Evolutionary conservation across 2,797 vertebrate species (phyloP), one percentile per base, ranked within the genome.

Genomic region (Cirrhinus mrigala): DNA sequence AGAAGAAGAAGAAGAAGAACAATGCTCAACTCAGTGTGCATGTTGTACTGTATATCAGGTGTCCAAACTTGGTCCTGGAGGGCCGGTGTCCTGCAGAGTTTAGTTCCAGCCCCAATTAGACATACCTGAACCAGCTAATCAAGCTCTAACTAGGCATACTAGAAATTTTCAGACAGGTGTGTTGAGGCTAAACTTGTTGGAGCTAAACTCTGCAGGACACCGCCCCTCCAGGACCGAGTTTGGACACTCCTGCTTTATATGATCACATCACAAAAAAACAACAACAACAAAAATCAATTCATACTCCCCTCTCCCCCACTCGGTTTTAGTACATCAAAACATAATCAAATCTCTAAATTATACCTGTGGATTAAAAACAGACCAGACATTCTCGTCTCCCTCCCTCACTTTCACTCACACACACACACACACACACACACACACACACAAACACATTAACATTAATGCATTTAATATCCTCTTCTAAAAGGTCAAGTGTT

Each of bases 401-500:
- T 37, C 62, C 3, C 9, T 27, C 24, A 0, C 64, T 18, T 6
- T 6, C 40, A 5, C 40, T 7, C 4, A 27, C n/a, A 60, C 22
- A 11, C 52, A 2, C 29, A 20, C 20, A 15, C 40, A 3, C 22
- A 44, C 68, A 15, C 20, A 16, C 40, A 71, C 1, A 20, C n/a
- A 75, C 56, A 37, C 16, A 54, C 29, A 74, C 22, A 74, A 75
- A 86, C 27, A 52, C 68, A 71, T 46, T 77, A 91, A 90, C 91
- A 90, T 85, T 79, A 88, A 92, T 90, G 85, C 88, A 86, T 90
- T 91, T 91, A 90, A 93, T 90, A 89, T 88, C 89, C 90, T 86
- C 56, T 80, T 90, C 77, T 84, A 82, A 92, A 93, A 93, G 92
- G 94, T 93, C 90, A 91, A 89, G 86, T 89, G 88, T 91, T 90